phyloP scores from a whole-genome alignment of 2,113 vertebrate species.

The Indicator maculatus region DNA sequence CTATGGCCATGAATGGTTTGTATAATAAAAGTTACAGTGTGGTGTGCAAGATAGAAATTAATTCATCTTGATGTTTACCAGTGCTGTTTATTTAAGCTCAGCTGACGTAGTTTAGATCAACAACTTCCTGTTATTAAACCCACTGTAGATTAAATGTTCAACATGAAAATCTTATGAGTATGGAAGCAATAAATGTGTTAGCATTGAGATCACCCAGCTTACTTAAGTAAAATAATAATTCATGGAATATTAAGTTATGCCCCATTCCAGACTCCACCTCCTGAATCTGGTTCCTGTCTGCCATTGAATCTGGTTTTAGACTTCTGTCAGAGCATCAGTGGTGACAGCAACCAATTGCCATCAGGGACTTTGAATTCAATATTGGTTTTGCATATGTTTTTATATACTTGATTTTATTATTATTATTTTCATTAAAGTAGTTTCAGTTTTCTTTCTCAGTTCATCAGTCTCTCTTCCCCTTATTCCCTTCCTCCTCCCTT shows the following conservation, averaged over 20 bases:
- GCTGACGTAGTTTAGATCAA: not conserved
- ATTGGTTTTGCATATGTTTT: no score
- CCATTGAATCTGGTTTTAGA: no score
- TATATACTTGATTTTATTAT: no score
- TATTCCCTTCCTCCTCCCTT: no score
- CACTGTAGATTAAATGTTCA: not conserved
- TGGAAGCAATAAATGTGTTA: not conserved
- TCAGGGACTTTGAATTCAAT: no score
- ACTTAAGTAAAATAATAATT: not conserved
- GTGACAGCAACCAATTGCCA: no score
- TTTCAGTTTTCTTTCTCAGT: no score
- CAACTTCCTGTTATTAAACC: not conserved
- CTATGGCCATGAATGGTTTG: not conserved
- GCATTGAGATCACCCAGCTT: not conserved
- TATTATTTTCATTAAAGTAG: no score
- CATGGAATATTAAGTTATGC: not conserved
- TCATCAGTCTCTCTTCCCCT: no score
- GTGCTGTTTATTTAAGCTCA: not conserved
- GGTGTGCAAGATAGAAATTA: not conserved
- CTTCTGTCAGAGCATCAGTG: no score
- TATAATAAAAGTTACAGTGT: not conserved
- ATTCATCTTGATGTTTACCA: not conserved
- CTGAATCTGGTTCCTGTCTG: no score
- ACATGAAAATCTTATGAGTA: not conserved
- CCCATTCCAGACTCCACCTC: no score